Base-by-base conservation (phyloP, 2,113 vertebrate genomes). In the Macrotus californicus region DNA sequence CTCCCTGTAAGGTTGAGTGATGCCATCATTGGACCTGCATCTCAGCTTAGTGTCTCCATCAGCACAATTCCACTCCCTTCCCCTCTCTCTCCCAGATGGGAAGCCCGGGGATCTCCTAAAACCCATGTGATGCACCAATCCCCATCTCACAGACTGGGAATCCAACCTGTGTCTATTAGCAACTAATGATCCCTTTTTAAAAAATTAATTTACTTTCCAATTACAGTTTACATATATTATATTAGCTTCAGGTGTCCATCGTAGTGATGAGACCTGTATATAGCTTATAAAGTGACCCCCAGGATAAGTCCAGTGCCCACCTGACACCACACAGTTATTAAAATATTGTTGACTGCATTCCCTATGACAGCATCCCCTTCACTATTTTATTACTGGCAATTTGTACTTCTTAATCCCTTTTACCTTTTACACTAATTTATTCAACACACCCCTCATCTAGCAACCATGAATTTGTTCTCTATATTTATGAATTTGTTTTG, bases 21-120 rank as follows among this genome's bases (percentile, higher is more conserved):
- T 1, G 4, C 11, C 21, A 43, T 10, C n/a, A 1, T 1, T 39
- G 66, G 41, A 39, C 7, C 29, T 43, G 5, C 11, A 43, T 24
- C n/a, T 6, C 3, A 15, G 9, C 76, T 80, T 48, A 67, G 3
- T 11, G 36, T 43, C 15, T 86, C 81, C 34, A 4, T 39, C 41
- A n/a, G 11, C 6, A 24, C 0, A 41, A 16, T 31, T 61, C 59
- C 39, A 36, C 34, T 50, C 50, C 52, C 4, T n/a, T 50, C 70
- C 24, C 70, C 12, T 59, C 46, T 85, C 31, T 67, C n/a, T 48
- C 56, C 26, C 54, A 67, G 39, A 1, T 15, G 7, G 22, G 50
- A 13, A 50, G 9, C 21, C 50, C 15, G 12, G 46, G 41, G 8
- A 67, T n/a, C 5, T 31, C 50, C 67, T 31, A 50, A 76, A 66